Percentiles rank a stretch among this genome's conserved stretches.
These are phyloP conservation scores for Grammomys surdaster DNA, from an alignment of 2,113 vertebrate genomes.

Conservation along the genomic window DNA sequence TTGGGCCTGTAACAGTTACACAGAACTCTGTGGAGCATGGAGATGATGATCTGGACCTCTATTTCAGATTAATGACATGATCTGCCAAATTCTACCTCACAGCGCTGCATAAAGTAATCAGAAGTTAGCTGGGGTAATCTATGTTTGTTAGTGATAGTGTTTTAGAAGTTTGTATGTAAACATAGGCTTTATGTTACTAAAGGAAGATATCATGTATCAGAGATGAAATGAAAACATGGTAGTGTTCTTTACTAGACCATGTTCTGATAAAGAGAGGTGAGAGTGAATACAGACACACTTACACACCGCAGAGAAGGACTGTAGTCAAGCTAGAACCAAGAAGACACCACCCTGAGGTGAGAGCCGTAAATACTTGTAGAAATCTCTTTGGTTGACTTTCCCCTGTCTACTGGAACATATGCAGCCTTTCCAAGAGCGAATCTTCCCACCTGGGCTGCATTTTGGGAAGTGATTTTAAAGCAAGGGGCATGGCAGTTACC, in stretches of 20 bases:
- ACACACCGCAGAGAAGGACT: background rate
- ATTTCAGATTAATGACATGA: background rate
- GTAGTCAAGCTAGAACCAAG: background rate
- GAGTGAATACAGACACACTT: background rate
- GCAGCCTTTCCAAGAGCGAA: background rate
- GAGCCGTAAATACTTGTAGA: background rate
- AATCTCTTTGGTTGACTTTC: background rate
- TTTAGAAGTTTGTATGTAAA: background rate
- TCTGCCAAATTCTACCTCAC: background rate
- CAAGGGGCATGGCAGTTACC: background rate
- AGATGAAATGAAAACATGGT: background rate
- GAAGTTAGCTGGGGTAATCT: background rate
- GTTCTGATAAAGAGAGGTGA: background rate
- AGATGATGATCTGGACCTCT: background rate
- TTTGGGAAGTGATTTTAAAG: background rate
- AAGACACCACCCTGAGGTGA: background rate
- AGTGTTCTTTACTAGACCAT: background rate
- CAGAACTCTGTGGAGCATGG: background rate
- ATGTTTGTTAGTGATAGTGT: background rate
- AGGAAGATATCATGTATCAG: background rate
- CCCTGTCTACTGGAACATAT: background rate
- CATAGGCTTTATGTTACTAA: background rate
- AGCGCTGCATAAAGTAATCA: background rate
- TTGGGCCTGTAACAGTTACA: background rate
- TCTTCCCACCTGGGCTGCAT: background rate